Evolutionary conservation across 1,140 invertebrate species (phyloP).

Genomic region (Tetragonula clypearis): DNA sequence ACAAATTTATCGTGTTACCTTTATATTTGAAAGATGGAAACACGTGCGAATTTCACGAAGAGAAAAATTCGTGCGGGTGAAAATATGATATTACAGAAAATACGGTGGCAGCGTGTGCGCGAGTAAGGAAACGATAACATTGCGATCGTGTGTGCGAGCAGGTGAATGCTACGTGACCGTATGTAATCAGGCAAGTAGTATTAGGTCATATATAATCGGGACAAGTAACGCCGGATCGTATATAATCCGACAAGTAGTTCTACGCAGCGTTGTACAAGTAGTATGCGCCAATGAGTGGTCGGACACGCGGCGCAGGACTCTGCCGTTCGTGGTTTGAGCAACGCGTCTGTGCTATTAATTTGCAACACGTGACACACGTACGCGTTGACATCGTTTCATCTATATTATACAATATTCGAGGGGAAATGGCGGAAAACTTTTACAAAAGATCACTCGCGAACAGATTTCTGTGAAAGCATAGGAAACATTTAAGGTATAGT

Average conservation of each 20-base stretch:
- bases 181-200: conserved; percentile 28
- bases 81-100: background rate
- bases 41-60: background rate
- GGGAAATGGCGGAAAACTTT: background rate
- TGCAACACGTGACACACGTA: background rate
- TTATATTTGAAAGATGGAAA: background rate
- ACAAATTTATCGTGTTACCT: background rate
- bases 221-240: conserved; percentile 29
- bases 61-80: background rate
- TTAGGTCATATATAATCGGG: conserved; percentile 27
- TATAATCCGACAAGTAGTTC: conserved; percentile 31
- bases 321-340: background rate
- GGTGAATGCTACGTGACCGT: conserved; percentile 19
- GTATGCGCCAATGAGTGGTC: background rate
- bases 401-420: background rate
- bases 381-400: background rate
- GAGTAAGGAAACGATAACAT: background rate
- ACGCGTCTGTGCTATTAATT: background rate
- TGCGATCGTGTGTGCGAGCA: conserved; percentile 13
- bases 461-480: background rate
- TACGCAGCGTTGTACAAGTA: conserved; percentile 11
- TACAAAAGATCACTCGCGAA: background rate
- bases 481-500: background rate
- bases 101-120: no score
- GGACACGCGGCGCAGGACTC: background rate